These are phyloP conservation scores for Ophiodon elongatus DNA, from an alignment of 2,113 vertebrate species.

Conservation along the genomic window DNA sequence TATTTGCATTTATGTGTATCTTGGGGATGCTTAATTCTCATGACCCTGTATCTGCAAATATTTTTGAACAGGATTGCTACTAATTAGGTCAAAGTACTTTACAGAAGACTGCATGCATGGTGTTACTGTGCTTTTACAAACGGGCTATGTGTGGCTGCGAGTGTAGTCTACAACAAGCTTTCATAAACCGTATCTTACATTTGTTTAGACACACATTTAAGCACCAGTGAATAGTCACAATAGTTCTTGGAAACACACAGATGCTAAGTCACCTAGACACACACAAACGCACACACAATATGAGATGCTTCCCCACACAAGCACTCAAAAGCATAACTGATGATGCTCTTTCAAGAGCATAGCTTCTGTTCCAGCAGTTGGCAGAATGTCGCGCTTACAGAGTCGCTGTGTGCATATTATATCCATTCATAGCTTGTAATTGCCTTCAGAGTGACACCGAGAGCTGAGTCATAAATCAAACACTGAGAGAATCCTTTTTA, in stretches of 20 bases:
- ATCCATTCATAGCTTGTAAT: slow-evolving; percentile 83
- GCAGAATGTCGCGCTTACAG: slow-evolving; percentile 67
- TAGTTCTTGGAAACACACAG: slow-evolving; percentile 34
- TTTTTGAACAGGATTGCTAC: slow-evolving; percentile 21
- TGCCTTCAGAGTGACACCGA: slow-evolving; percentile 76
- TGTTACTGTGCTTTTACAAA: background rate
- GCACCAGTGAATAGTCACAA: slow-evolving; percentile 36
- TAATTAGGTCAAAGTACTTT: slow-evolving; percentile 65
- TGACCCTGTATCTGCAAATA: slow-evolving; percentile 47
- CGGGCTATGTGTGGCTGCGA: background rate
- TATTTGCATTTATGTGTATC: slow-evolving; percentile 37
- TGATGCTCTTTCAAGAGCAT: slow-evolving; percentile 76
- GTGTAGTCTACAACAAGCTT: background rate
- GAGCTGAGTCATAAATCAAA: slow-evolving; percentile 79
- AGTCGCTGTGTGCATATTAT: slow-evolving; percentile 76
- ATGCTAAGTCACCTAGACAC: slow-evolving; percentile 43
- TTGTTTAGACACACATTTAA: slow-evolving; percentile 51
- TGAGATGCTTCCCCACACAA: slow-evolving; percentile 52
- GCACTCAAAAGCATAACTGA: slow-evolving; percentile 77
- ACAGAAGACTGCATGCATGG: slow-evolving; percentile 7
- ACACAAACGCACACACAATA: slow-evolving; percentile 34
- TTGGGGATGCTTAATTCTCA: slow-evolving; percentile 27
- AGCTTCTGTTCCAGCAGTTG: slow-evolving; percentile 71
- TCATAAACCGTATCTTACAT: slow-evolving; percentile 29
- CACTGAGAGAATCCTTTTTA: slow-evolving; percentile 56